phyloP scores from a whole-genome alignment of 2,888 invertebrate genomes.

The Drosophila pegasa region DNA sequence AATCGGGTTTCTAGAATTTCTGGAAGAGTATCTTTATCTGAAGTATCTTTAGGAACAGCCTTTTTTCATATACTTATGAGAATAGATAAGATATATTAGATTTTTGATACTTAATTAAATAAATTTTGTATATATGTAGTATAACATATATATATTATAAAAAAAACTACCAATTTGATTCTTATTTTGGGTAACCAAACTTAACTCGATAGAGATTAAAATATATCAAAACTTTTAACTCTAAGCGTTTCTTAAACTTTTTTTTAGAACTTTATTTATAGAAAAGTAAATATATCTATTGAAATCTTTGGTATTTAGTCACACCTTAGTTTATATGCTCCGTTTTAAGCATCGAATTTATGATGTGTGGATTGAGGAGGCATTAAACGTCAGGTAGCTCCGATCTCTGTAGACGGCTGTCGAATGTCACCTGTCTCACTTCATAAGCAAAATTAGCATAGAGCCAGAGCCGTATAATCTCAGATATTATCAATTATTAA shows the following conservation, averaged over 20 bases:
- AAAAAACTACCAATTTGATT: too few relatives aligned
- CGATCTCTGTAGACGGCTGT: constrained; percentile 10
- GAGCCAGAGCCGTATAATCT: constrained; percentile 28
- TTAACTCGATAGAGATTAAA: not conserved
- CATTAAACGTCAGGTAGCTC: constrained; percentile 3
- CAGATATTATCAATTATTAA: constrained; percentile 39
- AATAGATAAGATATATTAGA: not conserved
- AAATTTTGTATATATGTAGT: not conserved
- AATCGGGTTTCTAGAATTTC: constrained; percentile 12
- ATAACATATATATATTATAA: too few relatives aligned
- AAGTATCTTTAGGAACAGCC: not conserved
- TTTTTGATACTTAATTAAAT: not conserved
- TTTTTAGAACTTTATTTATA: too few relatives aligned
- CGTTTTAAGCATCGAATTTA: not conserved
- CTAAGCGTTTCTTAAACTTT: too few relatives aligned
- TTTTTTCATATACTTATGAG: not conserved
- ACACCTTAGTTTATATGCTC: not conserved
- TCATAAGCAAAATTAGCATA: constrained; percentile 30
- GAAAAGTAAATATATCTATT: not conserved
- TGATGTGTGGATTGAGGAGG: constrained; percentile 1
- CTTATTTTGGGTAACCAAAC: too few relatives aligned
- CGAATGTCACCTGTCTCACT: constrained; percentile 43
- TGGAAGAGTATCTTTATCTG: not conserved
- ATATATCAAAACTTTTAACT: not conserved
- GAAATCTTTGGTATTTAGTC: not conserved